Evolutionary conservation across 2,113 vertebrate genomes (phyloP), one percentile per base, ranked within the genome.

Genomic region (Malurus melanocephalus): DNA sequence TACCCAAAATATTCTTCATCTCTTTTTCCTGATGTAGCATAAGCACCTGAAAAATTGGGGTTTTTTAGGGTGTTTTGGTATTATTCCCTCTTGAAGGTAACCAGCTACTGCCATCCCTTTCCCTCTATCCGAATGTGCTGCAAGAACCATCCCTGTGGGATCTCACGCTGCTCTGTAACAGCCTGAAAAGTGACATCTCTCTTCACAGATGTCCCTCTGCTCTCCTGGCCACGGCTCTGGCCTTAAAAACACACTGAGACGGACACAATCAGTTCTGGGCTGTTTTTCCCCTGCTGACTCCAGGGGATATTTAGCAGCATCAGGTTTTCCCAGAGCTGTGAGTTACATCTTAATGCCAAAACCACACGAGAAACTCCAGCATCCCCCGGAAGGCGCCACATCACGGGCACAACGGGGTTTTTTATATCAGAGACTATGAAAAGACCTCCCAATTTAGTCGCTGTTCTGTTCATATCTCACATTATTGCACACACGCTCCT

Each of bases 361-460:
- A 72, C 40, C 77, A 32, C 48, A 16, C 69, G 51, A 85, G 79
- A 65, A 86, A 51, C 67, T 48, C 48, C 79, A 85, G 56, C 89
- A 59, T 74, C 81, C 75, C 87, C 43, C 24, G 1, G 76, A 88
- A 85, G 60, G 75, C 87, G 57, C 30, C 5, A 46, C 80, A 64
- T 53, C 93, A 55, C 1, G 30, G 89, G 81, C 74, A 90, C 55
- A 80, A 55, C 0, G 1, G 59, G 67, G 75, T 52, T 92, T 94
- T 95, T 93, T 92, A 85, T 91, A 92, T 40, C 89, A 16, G 28
- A 72, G 38, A 2, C 79, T 89, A 19, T 72, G 91, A 85, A 93
- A 93, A 94, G 74, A 55, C 71, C 82, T 92, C 83, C 91, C 91
- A 43, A n/a, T 83, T 83, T 85, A 68, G 91, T 71, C 83, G 85